phyloP scores from a whole-genome alignment of 2,113 vertebrate genomes.

The Apodemus speciosus region DNA sequence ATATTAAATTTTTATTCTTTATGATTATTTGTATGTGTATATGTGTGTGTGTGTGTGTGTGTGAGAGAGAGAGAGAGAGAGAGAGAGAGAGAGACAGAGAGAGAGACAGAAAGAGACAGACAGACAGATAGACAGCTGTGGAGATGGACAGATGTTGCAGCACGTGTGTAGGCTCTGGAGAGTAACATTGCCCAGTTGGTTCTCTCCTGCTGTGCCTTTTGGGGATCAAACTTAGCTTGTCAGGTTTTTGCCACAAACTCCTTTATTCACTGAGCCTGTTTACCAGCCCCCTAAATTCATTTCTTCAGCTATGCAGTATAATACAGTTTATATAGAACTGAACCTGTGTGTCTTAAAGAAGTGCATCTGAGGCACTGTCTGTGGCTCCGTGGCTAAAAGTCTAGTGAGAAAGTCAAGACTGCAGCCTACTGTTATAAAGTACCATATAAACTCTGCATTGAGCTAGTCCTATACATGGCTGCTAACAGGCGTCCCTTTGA shows the following conservation, averaged over 20 bases:
- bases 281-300: neutral
- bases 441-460: neutral
- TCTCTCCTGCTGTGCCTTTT: neutral
- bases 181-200: neutral
- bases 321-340: constrained; percentile 8
- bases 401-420: neutral
- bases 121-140: no score
- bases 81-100: no score
- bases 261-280: neutral
- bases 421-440: neutral
- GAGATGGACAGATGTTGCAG: neutral
- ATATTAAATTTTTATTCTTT: neutral
- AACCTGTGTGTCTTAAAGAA: constrained; percentile 20
- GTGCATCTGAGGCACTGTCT: neutral
- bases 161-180: neutral
- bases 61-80: neutral
- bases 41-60: neutral
- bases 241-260: neutral
- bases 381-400: neutral
- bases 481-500: neutral
- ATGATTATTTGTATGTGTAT: neutral
- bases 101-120: no score
- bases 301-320: neutral
- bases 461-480: neutral
- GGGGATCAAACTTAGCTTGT: neutral